These are phyloP conservation scores for Chaenocephalus aceratus DNA, from an alignment of 2,113 vertebrate species.

Conservation along the genomic window DNA sequence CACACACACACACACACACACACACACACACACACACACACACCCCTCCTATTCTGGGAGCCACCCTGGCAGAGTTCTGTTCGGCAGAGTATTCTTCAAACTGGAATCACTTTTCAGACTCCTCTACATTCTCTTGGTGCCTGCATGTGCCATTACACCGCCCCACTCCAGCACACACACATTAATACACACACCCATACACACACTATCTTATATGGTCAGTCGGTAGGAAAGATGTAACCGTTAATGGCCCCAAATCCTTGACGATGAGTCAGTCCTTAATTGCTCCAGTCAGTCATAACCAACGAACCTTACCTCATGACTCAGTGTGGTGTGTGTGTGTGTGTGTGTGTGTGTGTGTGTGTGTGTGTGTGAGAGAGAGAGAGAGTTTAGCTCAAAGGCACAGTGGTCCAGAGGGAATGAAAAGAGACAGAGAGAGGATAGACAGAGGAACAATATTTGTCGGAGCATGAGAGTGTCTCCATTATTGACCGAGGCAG, in stretches of 20 bases:
- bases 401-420: slow-evolving; percentile 37
- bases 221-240: slow-evolving; percentile 58
- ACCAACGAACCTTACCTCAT: slow-evolving; percentile 66
- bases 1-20: slow-evolving; percentile 5
- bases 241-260: slow-evolving; percentile 58
- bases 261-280: slow-evolving; percentile 58
- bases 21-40: slow-evolving; percentile 30
- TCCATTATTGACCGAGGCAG: slow-evolving; percentile 55
- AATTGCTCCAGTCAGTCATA: slow-evolving; percentile 64
- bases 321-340: slow-evolving; percentile 7
- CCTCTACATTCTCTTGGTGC: slow-evolving; percentile 11
- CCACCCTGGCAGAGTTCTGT: background rate
- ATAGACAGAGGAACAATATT: slow-evolving; percentile 58
- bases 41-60: slow-evolving; percentile 4
- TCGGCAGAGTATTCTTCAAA: slow-evolving; percentile 27
- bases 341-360: no score
- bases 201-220: slow-evolving; percentile 1
- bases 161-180: background rate
- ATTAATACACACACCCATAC: slow-evolving; percentile 7
- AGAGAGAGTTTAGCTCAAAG: slow-evolving; percentile 14
- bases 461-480: slow-evolving; percentile 44
- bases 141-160: background rate
- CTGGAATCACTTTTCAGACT: slow-evolving; percentile 24
- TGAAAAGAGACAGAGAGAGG: slow-evolving; percentile 30
- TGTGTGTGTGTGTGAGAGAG: background rate